Percentiles rank a stretch among this genome's conserved stretches.
These are phyloP conservation scores for Lutjanus argentimaculatus DNA, from an alignment of 2,797 vertebrate species.

Conservation along the genomic window DNA sequence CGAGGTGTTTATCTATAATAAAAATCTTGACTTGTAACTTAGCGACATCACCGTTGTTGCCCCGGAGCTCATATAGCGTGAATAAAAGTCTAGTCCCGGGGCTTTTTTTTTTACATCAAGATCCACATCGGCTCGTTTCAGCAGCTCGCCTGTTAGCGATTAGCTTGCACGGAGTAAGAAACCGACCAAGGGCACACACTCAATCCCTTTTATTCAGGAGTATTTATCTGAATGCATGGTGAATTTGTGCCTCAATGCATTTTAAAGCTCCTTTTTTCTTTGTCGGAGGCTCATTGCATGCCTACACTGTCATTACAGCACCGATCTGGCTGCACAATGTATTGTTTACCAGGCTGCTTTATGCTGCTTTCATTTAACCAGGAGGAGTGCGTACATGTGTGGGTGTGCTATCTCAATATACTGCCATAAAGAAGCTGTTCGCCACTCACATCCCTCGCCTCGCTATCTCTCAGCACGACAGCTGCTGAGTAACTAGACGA, in stretches of 20 bases:
- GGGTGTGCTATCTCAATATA: constrained; percentile 48
- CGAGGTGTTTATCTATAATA: constrained; percentile 78
- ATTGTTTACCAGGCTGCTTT: constrained; percentile 40
- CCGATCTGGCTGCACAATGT: constrained; percentile 34
- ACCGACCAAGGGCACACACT: constrained; percentile 42
- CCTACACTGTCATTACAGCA: constrained; percentile 30
- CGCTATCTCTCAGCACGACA: constrained; percentile 57
- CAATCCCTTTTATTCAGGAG: constrained; percentile 39
- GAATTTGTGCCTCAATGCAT: constrained; percentile 53
- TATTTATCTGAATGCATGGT: constrained; percentile 46
- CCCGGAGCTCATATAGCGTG: constrained; percentile 41
- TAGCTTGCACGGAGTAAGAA: constrained; percentile 32
- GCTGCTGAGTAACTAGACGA: constrained; percentile 51
- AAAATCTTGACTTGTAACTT: constrained; percentile 66
- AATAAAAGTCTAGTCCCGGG: constrained; percentile 40
- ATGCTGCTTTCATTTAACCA: constrained; percentile 44
- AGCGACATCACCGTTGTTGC: constrained; percentile 46
- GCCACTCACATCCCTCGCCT: constrained; percentile 39
- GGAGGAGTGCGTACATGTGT: constrained; percentile 36
- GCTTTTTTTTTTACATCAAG: constrained; percentile 33
- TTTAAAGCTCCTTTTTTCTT: constrained; percentile 37
- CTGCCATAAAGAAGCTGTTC: constrained; percentile 66
- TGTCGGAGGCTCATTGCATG: constrained; percentile 20
- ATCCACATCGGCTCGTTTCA: constrained; percentile 47
- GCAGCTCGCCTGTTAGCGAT: constrained; percentile 59